These are phyloP conservation scores for Dasyurus viverrinus DNA, from an alignment of 2,113 vertebrate species.

Conservation along the genomic window DNA sequence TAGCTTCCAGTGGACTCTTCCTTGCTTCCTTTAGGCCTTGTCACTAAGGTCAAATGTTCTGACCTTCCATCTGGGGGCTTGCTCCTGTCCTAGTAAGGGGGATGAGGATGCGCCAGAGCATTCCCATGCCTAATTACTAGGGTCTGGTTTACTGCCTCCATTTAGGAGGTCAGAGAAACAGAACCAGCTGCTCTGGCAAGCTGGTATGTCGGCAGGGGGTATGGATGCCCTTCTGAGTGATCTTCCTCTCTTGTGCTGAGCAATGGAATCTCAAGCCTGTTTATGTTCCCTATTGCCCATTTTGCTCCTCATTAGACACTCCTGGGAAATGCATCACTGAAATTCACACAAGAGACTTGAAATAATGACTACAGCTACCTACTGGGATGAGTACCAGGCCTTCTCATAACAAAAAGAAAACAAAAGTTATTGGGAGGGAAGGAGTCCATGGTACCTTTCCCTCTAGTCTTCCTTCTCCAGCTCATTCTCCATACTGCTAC, in stretches of 20 bases:
- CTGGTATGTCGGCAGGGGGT: not conserved
- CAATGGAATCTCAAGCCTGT: not conserved
- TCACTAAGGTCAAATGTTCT: not conserved
- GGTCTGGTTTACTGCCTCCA: not conserved
- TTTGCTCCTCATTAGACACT: not conserved
- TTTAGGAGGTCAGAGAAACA: too few relatives aligned
- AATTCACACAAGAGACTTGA: not conserved
- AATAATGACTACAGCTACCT: not conserved
- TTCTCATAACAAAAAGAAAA: not conserved
- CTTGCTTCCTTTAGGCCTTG: not conserved
- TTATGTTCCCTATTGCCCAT: not conserved
- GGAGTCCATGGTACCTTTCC: not conserved
- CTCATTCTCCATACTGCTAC: not conserved
- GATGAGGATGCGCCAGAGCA: not conserved
- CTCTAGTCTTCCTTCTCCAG: not conserved
- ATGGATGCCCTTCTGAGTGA: not conserved
- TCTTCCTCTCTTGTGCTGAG: not conserved
- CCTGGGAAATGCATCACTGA: not conserved
- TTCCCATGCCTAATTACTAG: not conserved
- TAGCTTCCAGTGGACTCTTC: not conserved
- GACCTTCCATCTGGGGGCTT: not conserved
- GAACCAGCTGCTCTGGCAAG: not conserved
- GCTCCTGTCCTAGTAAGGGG: not conserved
- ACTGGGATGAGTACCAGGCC: not conserved
- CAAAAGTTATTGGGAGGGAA: not conserved